A percentile compares a stretch with the other conserved stretches of the same genome.
phyloP scores from a whole-genome alignment of 1,140 invertebrate species.

The Meloidogyne chitwoodi region DNA sequence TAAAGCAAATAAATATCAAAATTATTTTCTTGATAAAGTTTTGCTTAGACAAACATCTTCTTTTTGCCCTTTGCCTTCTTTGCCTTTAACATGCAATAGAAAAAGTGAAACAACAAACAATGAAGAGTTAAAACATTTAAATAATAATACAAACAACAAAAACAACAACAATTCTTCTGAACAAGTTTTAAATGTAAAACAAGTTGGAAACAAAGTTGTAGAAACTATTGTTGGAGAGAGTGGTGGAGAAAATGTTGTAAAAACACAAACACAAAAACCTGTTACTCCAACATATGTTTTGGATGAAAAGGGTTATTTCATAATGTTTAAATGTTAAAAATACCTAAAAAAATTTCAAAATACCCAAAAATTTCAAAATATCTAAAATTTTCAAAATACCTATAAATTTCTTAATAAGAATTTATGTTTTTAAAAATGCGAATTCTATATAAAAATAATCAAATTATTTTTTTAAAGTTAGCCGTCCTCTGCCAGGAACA shows the following conservation, averaged over 20 bases:
- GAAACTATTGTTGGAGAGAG: background rate
- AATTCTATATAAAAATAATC: too few relatives aligned
- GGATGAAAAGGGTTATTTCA: background rate
- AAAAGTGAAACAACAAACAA: background rate
- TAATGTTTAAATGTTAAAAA: too few relatives aligned
- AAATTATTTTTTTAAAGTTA: background rate
- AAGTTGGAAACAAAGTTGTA: constrained; percentile 15
- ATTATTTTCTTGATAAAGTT: background rate
- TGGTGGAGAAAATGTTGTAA: background rate
- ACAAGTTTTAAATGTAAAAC: background rate
- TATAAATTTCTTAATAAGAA: too few relatives aligned
- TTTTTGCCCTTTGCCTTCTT: background rate
- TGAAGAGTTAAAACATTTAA: background rate
- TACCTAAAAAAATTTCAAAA: background rate
- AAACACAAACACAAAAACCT: constrained; percentile 15
- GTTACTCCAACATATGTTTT: background rate
- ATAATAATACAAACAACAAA: background rate
- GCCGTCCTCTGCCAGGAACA: constrained; percentile 20
- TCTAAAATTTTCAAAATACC: too few relatives aligned
- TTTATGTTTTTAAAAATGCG: too few relatives aligned
- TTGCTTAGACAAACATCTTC: background rate
- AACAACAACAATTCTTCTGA: background rate
- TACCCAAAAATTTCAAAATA: background rate
- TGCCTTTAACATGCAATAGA: constrained; percentile 2
- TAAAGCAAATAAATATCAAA: background rate